Conservation (phyloP, 2,113 vertebrate genomes). For the Dromiciops gliroides region DNA sequence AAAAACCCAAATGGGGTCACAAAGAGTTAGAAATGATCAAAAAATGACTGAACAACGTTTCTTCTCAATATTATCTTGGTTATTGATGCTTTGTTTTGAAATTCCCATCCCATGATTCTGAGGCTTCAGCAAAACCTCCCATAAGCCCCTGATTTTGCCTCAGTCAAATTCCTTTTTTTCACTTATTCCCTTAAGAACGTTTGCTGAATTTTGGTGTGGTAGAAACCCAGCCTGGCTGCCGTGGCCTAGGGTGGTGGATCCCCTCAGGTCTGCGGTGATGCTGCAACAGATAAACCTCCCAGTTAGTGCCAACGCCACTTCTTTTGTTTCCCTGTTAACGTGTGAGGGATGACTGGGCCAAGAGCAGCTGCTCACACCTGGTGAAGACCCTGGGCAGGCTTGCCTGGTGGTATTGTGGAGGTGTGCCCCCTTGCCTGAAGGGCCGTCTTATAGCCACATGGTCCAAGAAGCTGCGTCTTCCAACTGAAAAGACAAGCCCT, state of each 20-base stretch:
- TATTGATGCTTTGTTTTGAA: not conserved
- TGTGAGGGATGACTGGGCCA: not conserved
- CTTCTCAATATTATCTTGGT: not conserved
- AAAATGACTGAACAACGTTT: not conserved
- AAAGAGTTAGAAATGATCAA: not conserved
- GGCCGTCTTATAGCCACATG: no score
- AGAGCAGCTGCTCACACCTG: not conserved
- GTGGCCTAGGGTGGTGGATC: not conserved
- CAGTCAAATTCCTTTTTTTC: not conserved
- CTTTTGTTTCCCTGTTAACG: not conserved
- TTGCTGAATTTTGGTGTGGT: not conserved
- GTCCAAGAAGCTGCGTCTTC: no score
- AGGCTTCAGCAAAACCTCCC: not conserved
- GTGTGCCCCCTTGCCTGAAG: no score
- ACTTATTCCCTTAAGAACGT: not conserved
- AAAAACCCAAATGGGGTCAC: no score
- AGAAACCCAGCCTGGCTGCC: not conserved
- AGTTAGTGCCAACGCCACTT: not conserved
- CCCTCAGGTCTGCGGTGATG: not conserved
- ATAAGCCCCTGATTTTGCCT: not conserved
- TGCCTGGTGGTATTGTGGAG: not conserved
- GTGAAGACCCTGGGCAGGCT: not conserved
- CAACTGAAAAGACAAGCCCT: no score
- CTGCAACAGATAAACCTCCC: not conserved
- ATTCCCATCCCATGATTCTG: not conserved